Conservation (phyloP, 2,113 vertebrate genomes). For the Chrysochloris asiatica region DNA sequence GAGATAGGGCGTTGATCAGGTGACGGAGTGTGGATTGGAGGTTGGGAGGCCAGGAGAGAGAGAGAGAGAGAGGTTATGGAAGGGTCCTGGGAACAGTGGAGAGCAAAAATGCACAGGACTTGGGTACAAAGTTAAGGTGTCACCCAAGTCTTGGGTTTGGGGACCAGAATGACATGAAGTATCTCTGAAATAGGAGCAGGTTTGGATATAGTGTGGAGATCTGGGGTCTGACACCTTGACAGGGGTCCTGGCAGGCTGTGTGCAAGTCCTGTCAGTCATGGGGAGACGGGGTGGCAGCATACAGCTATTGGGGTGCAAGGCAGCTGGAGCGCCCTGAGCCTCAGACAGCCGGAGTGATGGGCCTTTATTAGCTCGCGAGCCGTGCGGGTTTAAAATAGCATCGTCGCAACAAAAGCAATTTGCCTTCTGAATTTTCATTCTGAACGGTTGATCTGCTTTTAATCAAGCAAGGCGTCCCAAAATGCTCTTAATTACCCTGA, state of each 20-base stretch:
- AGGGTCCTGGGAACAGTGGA: background rate
- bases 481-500: slow-evolving; percentile 85
- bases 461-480: slow-evolving; percentile 86
- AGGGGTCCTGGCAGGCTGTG: background rate
- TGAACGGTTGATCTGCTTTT: slow-evolving; percentile 84
- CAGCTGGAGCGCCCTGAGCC: background rate
- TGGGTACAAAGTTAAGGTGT: background rate
- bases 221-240: background rate
- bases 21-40: background rate
- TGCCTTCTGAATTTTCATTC: slow-evolving; percentile 85
- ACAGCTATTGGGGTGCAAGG: slow-evolving; percentile 59
- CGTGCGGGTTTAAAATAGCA: slow-evolving; percentile 84
- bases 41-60: background rate
- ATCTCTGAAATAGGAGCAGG: background rate
- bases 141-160: fast-evolving
- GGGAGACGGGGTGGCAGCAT: slow-evolving; percentile 8
- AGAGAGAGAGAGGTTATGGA: background rate
- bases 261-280: background rate
- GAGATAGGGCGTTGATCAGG: background rate
- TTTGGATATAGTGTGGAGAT: background rate
- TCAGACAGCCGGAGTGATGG: slow-evolving; percentile 80
- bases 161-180: background rate
- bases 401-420: slow-evolving; percentile 86
- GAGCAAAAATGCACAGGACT: background rate
- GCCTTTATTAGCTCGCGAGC: slow-evolving; percentile 83